Evolutionary conservation across 2,888 invertebrate species (phyloP).

Genomic region (Acanthococcus lagerstroemiae): DNA sequence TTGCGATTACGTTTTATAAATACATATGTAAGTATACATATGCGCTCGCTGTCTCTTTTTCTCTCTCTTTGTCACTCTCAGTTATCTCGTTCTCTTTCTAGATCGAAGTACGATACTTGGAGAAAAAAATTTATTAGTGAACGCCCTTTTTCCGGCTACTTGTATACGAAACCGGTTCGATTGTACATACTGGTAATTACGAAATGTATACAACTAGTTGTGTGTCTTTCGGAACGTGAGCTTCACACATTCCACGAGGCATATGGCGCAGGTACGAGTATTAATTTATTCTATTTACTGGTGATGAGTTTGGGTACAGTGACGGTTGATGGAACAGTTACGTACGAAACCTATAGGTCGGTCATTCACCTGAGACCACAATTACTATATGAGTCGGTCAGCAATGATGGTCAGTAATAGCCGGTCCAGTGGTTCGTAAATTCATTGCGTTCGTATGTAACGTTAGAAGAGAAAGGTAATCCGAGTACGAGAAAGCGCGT

Average conservation of each 20-base stretch:
- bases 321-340: slow-evolving; percentile 26
- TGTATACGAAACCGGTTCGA: slow-evolving; percentile 18
- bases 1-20: too few relatives aligned
- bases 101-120: neutral
- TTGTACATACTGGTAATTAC: slow-evolving; percentile 23
- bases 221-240: slow-evolving; percentile 13
- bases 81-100: too few relatives aligned
- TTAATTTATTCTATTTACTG: slow-evolving; percentile 13
- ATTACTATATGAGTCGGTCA: slow-evolving; percentile 18
- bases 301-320: slow-evolving; percentile 19
- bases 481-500: too few relatives aligned
- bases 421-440: slow-evolving; percentile 10
- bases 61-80: too few relatives aligned
- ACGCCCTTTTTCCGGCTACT: slow-evolving; percentile 26
- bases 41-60: too few relatives aligned
- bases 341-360: slow-evolving; percentile 21
- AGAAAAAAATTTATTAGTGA: slow-evolving; percentile 4
- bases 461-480: too few relatives aligned
- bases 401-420: slow-evolving; percentile 12
- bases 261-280: too few relatives aligned
- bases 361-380: slow-evolving; percentile 24
- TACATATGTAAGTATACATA: too few relatives aligned
- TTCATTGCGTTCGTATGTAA: too few relatives aligned
- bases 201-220: slow-evolving; percentile 15
- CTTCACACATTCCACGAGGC: slow-evolving; percentile 25